These are phyloP conservation scores for Rhopalosiphum padi DNA, from an alignment of 1,140 invertebrate genomes.

Conservation along the genomic window DNA sequence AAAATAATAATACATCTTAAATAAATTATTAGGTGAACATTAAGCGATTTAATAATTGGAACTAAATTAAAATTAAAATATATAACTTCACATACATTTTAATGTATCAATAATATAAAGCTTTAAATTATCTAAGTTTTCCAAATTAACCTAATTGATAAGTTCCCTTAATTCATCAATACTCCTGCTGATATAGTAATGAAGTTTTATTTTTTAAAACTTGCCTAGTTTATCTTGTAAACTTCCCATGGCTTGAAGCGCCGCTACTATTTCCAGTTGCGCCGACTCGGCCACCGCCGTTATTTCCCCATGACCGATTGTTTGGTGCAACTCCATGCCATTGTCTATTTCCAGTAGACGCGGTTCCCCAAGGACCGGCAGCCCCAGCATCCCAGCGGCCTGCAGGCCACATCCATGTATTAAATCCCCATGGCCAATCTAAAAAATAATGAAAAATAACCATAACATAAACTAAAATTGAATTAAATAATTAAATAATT, in stretches of 20 bases:
- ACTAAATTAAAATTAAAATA: neutral
- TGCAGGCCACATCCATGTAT: slow-evolving; percentile 54
- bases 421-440: slow-evolving; percentile 55
- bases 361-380: slow-evolving; percentile 36
- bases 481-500: neutral
- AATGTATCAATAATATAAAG: neutral
- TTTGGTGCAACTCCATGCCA: slow-evolving; percentile 47
- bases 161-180: neutral
- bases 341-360: slow-evolving; percentile 39
- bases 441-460: slow-evolving; percentile 9
- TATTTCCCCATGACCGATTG: slow-evolving; percentile 48
- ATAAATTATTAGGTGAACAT: neutral
- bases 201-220: neutral
- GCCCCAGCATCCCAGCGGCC: slow-evolving; percentile 43
- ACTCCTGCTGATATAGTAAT: neutral
- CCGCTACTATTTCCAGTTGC: slow-evolving; percentile 55
- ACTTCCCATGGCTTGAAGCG: slow-evolving; percentile 48
- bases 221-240: slow-evolving; percentile 54
- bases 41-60: neutral
- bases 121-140: neutral
- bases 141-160: neutral
- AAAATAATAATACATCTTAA: neutral
- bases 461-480: neutral
- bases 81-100: neutral
- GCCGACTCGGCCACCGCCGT: slow-evolving; percentile 45